Conservation (phyloP, 2,797 vertebrate species). For the Argentina silus region DNA sequence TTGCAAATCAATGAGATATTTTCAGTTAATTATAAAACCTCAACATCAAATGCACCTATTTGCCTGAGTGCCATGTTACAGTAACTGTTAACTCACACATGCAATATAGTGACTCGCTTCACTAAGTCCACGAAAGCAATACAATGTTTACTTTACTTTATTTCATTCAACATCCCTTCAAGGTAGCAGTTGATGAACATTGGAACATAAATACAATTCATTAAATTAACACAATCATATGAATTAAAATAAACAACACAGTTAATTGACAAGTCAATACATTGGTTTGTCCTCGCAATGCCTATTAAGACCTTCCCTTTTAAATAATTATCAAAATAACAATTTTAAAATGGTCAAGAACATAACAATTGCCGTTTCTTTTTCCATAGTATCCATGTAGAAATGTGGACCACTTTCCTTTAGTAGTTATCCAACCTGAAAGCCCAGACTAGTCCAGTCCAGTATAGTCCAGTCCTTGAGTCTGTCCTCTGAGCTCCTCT, state of each 20-base stretch:
- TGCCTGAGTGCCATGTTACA: neutral
- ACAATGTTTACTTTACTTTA: conserved; percentile 53
- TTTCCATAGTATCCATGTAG: conserved; percentile 36
- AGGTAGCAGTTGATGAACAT: conserved; percentile 48
- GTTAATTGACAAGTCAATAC: conserved; percentile 51
- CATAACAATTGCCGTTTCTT: conserved; percentile 51
- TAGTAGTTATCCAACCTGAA: conserved; percentile 37
- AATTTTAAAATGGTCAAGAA: conserved; percentile 56
- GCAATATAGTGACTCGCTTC: conserved; percentile 28
- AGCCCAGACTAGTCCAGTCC: conserved; percentile 35
- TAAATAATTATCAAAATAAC: conserved; percentile 63
- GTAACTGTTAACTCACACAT: neutral
- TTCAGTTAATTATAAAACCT: no score
- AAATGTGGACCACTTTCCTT: conserved; percentile 45
- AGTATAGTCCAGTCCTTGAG: conserved; percentile 31
- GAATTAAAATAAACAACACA: conserved; percentile 44
- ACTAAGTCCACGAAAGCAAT: conserved; percentile 25
- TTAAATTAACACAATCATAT: conserved; percentile 69
- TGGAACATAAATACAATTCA: conserved; percentile 76
- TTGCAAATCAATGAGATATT: no score
- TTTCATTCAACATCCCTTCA: conserved; percentile 47
- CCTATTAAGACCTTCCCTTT: conserved; percentile 66
- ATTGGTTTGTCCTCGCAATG: conserved; percentile 54
- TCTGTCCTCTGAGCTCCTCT: conserved; percentile 33
- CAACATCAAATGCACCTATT: neutral